Evolutionary conservation across 2,888 invertebrate genomes (phyloP).

Genomic region (Lithodes maja): DNA sequence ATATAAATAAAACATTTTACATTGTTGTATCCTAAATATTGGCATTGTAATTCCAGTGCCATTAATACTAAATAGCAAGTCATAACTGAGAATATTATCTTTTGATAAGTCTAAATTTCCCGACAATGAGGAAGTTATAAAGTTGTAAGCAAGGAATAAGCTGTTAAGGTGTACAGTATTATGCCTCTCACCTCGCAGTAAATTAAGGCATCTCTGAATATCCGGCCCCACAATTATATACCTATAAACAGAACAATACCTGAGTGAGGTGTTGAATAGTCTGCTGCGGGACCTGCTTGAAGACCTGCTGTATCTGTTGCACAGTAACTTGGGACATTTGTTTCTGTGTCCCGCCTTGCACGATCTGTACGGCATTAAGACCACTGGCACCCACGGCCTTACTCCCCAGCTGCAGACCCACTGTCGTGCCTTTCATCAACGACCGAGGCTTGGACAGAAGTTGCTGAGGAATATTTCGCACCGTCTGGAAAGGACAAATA

Average conservation of each 20-base stretch:
- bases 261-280: conserved; percentile 66
- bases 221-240: not conserved
- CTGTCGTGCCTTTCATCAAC: conserved; percentile 70
- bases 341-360: conserved; percentile 79
- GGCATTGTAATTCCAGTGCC: too few relatives aligned
- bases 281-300: conserved; percentile 78
- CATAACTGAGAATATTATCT: too few relatives aligned
- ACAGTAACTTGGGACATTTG: conserved; percentile 80
- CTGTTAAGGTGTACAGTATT: too few relatives aligned
- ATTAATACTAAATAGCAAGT: too few relatives aligned
- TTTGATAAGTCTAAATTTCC: too few relatives aligned
- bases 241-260: conserved; percentile 18
- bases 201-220: too few relatives aligned
- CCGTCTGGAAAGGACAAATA: conserved; percentile 39
- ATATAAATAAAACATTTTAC: too few relatives aligned
- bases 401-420: conserved; percentile 56
- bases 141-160: too few relatives aligned
- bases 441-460: conserved; percentile 78
- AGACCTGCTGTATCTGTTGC: conserved; percentile 85
- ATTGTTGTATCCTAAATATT: too few relatives aligned
- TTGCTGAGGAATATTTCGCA: conserved; percentile 74
- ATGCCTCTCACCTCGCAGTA: too few relatives aligned
- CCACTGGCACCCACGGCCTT: conserved; percentile 58
- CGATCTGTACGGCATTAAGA: conserved; percentile 77
- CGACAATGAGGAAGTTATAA: too few relatives aligned